Percentiles rank a stretch among this genome's conserved stretches.
phyloP scores from a whole-genome alignment of 2,888 invertebrate genomes.

The Caradrina kadenii region DNA sequence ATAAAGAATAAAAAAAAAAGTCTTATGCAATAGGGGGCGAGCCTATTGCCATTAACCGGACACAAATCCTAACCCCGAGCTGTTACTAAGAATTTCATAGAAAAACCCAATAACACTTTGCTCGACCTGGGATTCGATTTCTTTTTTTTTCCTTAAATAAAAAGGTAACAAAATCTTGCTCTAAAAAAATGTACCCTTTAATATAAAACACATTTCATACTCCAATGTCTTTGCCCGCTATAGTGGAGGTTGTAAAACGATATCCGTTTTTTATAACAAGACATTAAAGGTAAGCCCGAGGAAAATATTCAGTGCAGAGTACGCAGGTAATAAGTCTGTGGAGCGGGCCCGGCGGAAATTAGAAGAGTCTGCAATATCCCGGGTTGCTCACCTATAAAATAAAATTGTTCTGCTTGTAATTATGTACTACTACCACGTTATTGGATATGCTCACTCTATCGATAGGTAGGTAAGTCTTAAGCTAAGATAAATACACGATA shows the following conservation, averaged over 20 bases:
- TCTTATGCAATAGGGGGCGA: too few species aligned
- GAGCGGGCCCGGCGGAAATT: conserved; percentile 76
- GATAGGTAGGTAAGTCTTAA: too few species aligned
- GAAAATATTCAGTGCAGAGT: conserved; percentile 75
- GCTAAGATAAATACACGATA: too few species aligned
- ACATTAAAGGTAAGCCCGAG: conserved; percentile 58
- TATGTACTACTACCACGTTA: conserved; percentile 45
- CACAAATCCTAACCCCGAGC: too few species aligned
- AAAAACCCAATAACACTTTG: too few species aligned
- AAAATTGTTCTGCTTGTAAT: conserved; percentile 70
- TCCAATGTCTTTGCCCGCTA: conserved; percentile 41
- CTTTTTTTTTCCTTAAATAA: too few species aligned
- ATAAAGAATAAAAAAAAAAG: too few species aligned
- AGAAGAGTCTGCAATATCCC: conserved; percentile 80
- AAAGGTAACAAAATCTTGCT: neutral
- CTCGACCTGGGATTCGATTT: too few species aligned
- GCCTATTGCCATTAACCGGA: too few species aligned
- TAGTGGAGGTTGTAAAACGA: conserved; percentile 57
- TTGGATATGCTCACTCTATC: conserved; percentile 48
- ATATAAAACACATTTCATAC: conserved; percentile 6
- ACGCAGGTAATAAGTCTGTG: conserved; percentile 75
- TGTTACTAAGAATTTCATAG: too few species aligned
- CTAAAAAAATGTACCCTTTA: conserved; percentile 2
- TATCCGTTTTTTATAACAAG: conserved; percentile 64
- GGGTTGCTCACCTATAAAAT: conserved; percentile 75